phyloP scores from a whole-genome alignment of 1,140 invertebrate genomes.

The Drosophila rhopaloa region DNA sequence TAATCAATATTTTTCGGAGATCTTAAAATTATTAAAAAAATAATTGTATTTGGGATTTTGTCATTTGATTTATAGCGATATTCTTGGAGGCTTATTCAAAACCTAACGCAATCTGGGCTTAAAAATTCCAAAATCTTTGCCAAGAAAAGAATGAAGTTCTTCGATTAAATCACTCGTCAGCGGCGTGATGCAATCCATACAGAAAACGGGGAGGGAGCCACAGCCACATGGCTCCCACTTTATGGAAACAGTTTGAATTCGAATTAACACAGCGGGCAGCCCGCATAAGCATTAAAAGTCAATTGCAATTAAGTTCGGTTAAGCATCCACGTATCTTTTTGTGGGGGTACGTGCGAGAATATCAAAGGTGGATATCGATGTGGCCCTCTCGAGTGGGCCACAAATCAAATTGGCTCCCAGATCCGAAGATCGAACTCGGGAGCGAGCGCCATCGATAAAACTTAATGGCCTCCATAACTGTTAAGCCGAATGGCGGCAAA shows the following conservation, averaged over 20 bases:
- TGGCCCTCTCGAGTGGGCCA: constrained; percentile 67
- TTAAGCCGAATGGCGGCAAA: constrained; percentile 60
- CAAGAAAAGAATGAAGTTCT: neutral
- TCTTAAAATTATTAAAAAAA: too few species aligned
- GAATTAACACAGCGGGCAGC: constrained; percentile 75
- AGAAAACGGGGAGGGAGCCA: constrained; percentile 29
- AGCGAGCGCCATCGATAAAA: constrained; percentile 77
- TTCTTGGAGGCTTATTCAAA: too few species aligned
- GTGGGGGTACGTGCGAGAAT: constrained; percentile 65
- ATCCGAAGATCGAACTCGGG: constrained; percentile 1
- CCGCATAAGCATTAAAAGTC: constrained; percentile 72
- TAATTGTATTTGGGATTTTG: too few species aligned
- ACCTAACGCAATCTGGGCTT: neutral
- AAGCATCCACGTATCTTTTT: constrained; percentile 28
- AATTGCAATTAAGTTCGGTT: constrained; percentile 79
- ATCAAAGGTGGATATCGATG: constrained; percentile 61
- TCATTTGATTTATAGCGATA: too few species aligned
- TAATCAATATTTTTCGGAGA: too few species aligned
- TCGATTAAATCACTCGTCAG: constrained; percentile 29
- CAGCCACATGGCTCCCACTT: constrained; percentile 56
- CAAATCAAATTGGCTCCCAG: constrained; percentile 67
- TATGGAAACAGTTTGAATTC: constrained; percentile 78
- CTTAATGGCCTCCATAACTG: constrained; percentile 80
- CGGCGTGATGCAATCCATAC: constrained; percentile 29
- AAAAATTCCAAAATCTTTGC: neutral